These are phyloP conservation scores for Nesogale talazaci DNA, from an alignment of 2,113 vertebrate genomes.

Conservation along the genomic window DNA sequence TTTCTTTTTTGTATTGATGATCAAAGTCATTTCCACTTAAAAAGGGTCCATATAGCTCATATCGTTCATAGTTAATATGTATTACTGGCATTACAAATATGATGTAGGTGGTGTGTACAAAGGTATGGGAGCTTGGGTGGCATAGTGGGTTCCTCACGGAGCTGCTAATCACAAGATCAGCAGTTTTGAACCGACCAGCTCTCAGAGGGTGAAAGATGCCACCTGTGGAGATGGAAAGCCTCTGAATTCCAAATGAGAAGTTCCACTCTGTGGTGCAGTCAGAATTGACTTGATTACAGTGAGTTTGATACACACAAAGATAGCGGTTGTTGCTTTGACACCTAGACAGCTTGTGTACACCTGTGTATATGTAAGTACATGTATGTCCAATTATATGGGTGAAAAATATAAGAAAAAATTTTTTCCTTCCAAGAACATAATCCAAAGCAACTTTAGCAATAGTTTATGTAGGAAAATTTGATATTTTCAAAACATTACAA, in stretches of 20 bases:
- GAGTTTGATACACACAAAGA: too few species aligned
- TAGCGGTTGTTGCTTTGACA: background rate
- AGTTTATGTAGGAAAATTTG: conserved; percentile 31
- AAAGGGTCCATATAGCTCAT: background rate
- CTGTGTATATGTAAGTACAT: too few species aligned
- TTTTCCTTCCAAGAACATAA: background rate
- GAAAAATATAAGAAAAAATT: background rate
- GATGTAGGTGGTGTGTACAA: background rate
- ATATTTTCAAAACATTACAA: conserved; percentile 39
- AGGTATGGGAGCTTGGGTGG: too few species aligned
- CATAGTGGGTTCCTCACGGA: too few species aligned
- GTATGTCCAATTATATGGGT: background rate
- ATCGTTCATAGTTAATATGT: background rate
- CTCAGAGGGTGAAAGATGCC: too few species aligned
- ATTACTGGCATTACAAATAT: background rate
- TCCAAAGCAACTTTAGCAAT: conserved; percentile 45
- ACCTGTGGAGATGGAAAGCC: too few species aligned
- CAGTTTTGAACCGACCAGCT: too few species aligned
- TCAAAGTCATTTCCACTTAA: background rate
- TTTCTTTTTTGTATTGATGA: background rate
- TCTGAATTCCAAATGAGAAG: too few species aligned
- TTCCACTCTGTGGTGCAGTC: too few species aligned
- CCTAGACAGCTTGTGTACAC: background rate
- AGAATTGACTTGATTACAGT: too few species aligned
- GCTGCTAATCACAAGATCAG: too few species aligned